phyloP scores from a whole-genome alignment of 2,888 invertebrate genomes.

The Leptogaster cylindrica region DNA sequence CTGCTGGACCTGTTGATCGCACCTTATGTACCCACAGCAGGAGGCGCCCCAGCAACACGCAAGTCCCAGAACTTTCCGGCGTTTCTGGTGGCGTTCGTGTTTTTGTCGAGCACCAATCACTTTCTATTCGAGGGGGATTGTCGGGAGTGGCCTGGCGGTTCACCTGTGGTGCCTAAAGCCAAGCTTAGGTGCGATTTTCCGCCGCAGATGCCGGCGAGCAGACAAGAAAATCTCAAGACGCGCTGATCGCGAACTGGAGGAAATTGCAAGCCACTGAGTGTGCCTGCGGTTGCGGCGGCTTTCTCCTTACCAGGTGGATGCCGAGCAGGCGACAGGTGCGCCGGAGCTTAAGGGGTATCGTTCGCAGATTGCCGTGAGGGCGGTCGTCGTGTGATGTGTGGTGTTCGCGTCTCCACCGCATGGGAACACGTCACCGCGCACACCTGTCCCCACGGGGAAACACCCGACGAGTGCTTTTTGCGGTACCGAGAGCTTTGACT shows the following conservation, averaged over 20 bases:
- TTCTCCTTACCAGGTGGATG: too few relatives aligned
- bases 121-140: background rate
- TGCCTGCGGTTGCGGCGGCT: too few relatives aligned
- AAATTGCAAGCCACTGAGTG: background rate
- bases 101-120: constrained; percentile 15
- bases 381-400: background rate
- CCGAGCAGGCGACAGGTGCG: too few relatives aligned
- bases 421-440: background rate
- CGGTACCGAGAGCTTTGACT: constrained; percentile 4
- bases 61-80: background rate
- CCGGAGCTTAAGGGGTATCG: too few relatives aligned
- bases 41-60: background rate
- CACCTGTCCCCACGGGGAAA: constrained; percentile 24
- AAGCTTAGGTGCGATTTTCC: background rate
- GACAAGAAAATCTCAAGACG: background rate
- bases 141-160: constrained; percentile 14
- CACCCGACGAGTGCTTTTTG: constrained; percentile 15
- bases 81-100: background rate
- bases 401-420: too few relatives aligned
- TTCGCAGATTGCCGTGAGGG: too few relatives aligned
- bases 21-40: background rate
- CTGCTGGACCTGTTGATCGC: background rate
- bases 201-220: background rate
- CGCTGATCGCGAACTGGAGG: background rate
- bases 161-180: too few relatives aligned